phyloP scores from a whole-genome alignment of 2,888 invertebrate species.

The Andrena fulva region DNA sequence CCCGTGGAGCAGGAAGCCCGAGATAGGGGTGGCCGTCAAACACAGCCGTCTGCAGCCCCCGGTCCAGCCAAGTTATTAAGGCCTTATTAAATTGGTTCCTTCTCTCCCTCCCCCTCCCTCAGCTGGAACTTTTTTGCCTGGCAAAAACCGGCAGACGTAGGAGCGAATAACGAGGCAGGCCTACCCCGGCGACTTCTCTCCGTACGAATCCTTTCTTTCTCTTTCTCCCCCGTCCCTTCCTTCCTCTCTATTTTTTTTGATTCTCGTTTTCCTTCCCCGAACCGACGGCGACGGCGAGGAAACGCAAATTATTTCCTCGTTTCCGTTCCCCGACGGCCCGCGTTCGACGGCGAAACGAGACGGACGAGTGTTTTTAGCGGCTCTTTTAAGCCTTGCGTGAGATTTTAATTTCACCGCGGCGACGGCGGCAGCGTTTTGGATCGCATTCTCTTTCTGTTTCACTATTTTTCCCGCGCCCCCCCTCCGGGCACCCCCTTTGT shows the following conservation, averaged over 20 bases:
- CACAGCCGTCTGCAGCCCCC: constrained; percentile 71
- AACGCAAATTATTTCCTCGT: constrained; percentile 70
- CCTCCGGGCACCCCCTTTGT: neutral
- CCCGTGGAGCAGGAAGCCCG: constrained; percentile 38
- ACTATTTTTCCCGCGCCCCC: neutral
- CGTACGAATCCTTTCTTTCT: constrained; percentile 31
- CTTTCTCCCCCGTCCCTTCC: neutral
- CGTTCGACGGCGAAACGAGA: constrained; percentile 51
- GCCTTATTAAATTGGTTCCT: constrained; percentile 80
- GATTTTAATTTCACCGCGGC: constrained; percentile 59
- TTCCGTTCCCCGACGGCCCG: constrained; percentile 54
- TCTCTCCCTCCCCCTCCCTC: constrained; percentile 68
- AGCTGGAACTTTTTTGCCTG: constrained; percentile 65
- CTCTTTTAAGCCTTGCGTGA: constrained; percentile 62
- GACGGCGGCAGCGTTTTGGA: constrained; percentile 11
- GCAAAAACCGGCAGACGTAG: constrained; percentile 67
- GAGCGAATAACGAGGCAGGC: constrained; percentile 68
- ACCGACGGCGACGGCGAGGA: constrained; percentile 47
- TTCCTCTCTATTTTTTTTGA: neutral
- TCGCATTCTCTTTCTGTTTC: constrained; percentile 6
- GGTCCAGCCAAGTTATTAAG: constrained; percentile 76
- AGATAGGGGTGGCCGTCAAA: constrained; percentile 72
- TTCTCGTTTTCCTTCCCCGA: constrained; percentile 17
- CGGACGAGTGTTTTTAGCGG: constrained; percentile 36
- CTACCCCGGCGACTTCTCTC: constrained; percentile 42